Percentiles rank a stretch among this genome's conserved stretches.
phyloP scores from a whole-genome alignment of 2,797 vertebrate species.

The Chloroceryle amazona region DNA sequence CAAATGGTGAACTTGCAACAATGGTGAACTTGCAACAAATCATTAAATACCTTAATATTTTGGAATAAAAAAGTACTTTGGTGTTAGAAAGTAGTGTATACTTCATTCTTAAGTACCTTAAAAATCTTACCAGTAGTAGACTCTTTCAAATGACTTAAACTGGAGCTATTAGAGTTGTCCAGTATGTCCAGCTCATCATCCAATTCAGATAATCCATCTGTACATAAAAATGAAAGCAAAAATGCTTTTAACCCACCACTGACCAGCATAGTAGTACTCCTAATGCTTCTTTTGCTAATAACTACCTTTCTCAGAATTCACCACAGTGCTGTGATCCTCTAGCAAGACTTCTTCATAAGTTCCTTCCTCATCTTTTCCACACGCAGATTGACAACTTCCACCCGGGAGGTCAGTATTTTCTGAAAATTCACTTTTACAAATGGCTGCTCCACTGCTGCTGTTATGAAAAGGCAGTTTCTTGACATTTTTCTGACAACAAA shows the following conservation, averaged over 20 bases:
- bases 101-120: neutral
- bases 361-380: slow-evolving; percentile 66
- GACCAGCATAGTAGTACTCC: neutral
- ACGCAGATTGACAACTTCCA: slow-evolving; percentile 24
- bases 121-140: slow-evolving; percentile 72
- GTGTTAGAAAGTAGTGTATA: neutral
- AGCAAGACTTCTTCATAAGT: slow-evolving; percentile 44
- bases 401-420: slow-evolving; percentile 45
- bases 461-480: slow-evolving; percentile 68
- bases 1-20: neutral
- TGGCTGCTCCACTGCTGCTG: slow-evolving; percentile 64
- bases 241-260: neutral
- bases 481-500: slow-evolving; percentile 60
- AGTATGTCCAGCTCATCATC: slow-evolving; percentile 75
- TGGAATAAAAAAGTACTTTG: neutral
- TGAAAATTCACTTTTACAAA: slow-evolving; percentile 73
- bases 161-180: slow-evolving; percentile 58
- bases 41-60: neutral
- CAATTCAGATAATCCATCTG: slow-evolving; percentile 77
- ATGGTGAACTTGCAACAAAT: neutral
- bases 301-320: slow-evolving; percentile 75
- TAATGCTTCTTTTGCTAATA: neutral
- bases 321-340: slow-evolving; percentile 60
- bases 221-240: neutral
- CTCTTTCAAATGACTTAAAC: slow-evolving; percentile 71